Percentiles rank a stretch among this genome's conserved stretches.
These are phyloP conservation scores for Caiman crocodilus DNA, from an alignment of 2,797 vertebrate species.

Conservation along the genomic window DNA sequence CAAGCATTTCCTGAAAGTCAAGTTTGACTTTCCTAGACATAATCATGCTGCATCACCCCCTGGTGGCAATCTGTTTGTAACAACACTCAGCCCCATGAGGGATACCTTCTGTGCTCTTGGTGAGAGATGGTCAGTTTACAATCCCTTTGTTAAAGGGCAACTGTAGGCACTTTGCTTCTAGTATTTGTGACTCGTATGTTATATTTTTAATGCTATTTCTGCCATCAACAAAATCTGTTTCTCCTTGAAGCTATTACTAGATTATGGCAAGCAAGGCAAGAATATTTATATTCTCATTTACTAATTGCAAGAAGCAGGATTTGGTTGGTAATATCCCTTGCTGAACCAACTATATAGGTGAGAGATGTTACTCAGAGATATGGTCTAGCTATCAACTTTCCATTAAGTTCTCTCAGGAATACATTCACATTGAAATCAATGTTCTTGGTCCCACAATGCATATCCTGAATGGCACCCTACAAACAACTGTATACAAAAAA, in stretches of 20 bases:
- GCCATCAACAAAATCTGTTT: rapidly evolving
- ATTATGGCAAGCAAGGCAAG: not conserved
- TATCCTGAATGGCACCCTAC: too few species aligned
- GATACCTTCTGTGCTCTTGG: not conserved
- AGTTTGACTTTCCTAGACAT: not conserved
- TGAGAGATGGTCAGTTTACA: rapidly evolving
- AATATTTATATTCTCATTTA: not conserved
- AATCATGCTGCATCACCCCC: not conserved
- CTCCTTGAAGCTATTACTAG: not conserved
- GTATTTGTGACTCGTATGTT: rapidly evolving
- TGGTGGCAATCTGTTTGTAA: not conserved
- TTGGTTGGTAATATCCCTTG: too few species aligned
- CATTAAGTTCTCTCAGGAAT: too few species aligned
- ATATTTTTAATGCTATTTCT: not conserved
- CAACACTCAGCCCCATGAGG: not conserved
- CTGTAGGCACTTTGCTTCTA: not conserved
- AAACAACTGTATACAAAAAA: too few species aligned
- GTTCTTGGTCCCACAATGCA: too few species aligned
- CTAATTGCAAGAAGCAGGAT: not conserved
- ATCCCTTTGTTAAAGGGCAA: rapidly evolving
- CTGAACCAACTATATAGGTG: too few species aligned
- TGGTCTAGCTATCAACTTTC: too few species aligned
- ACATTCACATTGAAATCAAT: too few species aligned
- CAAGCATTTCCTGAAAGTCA: too few species aligned
- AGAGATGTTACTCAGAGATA: too few species aligned